Base-by-base conservation (phyloP, 2,888 invertebrate genomes). In the Campoplex capitator region DNA sequence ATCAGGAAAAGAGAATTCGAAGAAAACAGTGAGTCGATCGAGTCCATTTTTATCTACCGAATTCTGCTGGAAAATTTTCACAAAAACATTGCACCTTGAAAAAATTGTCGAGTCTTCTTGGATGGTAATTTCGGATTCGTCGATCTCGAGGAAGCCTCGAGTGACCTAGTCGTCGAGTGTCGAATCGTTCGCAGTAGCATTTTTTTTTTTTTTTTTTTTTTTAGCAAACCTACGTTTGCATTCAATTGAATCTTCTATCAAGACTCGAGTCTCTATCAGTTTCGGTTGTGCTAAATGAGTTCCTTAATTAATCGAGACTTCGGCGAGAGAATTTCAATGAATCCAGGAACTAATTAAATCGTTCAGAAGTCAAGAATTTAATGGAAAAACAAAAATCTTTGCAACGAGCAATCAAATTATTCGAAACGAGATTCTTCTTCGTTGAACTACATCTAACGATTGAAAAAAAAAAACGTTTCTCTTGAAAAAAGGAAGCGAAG, bases 111-210 rank as follows among this genome's bases (percentile, higher is more conserved):
- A 62, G 74, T 86, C 67, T 65, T 79, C 54, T 23, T 42, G 48
- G 83, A 84, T n/a, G 82, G 85, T 77, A 88, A 73, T 32, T 86
- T 88, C 28, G 82, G 76, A 51, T 79, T 88, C 4, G 54, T 35
- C n/a, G 84, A 65, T 73, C 80, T 81, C 32, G 83, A 75, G 45
- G 86, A 86, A 80, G 79, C 73, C 81, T 87, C 85, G 73, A 88
- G 73, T 28, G 87, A 83, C 76, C 84, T 89, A 23, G 85, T 86
- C 73, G 86, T 75, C 73, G 90, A 89, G 84, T 91, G 85, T 67
- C 79, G 89, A 75, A 92, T 85, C 32, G 91, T 92, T 51, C 88
- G 84, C 38, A 91, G 80, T 58, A 92, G 83, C 91, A 91, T 92
- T 73, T 87, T 23, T 23, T 23, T 23, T 23, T 23, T 23, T 23